Evolutionary conservation across 2,888 invertebrate genomes (phyloP), one percentile per base, ranked within the genome.

Genomic region (Myopa testacea): DNA sequence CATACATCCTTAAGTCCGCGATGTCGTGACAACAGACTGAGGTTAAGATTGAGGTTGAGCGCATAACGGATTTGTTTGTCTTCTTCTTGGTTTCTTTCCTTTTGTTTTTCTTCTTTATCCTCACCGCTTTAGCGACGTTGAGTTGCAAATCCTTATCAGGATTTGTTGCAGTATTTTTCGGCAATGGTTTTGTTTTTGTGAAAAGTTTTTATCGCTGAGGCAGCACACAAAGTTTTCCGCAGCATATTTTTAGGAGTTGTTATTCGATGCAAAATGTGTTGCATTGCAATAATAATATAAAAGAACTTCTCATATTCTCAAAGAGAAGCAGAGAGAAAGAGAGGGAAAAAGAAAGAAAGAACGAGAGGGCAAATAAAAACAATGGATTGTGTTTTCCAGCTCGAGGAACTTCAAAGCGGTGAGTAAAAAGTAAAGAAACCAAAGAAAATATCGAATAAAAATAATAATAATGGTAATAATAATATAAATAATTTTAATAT

Each of bases 371-470:
- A 45, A 45, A 45, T 45, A 45, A 45, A 45, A 69, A 81, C 81
- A 79, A 84, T 84, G 83, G 84, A 84, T 80, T 84, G 83, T 80
- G 80, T 83, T 71, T 81, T 84, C 58, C 80, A 82, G 78, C 81
- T 84, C 65, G 80, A 80, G n/a, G 82, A 83, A 77, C 81, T 81
- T 76, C 81, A 81, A 67, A 80, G 81, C 62, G 83, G 83, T 83
- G 73, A 82, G 82, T 82, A 26, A n/a, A n/a, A 55, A 4, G 55
- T 16, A n/a, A 55, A 55, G 14, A 16, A 12, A n/a, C 10, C 1
- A 50, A 3, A 50, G 14, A 14, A 26, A 26, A 26, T 26, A 26
- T 26, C 26, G 26, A 45, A 45, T 45, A 55, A 55, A 55, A 14
- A 55, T n/a, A 55, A 55, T 45, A 3, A 1, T 45, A 10, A 6